Conservation (phyloP, 2,113 vertebrate species). For the Zootoca vivipara region DNA sequence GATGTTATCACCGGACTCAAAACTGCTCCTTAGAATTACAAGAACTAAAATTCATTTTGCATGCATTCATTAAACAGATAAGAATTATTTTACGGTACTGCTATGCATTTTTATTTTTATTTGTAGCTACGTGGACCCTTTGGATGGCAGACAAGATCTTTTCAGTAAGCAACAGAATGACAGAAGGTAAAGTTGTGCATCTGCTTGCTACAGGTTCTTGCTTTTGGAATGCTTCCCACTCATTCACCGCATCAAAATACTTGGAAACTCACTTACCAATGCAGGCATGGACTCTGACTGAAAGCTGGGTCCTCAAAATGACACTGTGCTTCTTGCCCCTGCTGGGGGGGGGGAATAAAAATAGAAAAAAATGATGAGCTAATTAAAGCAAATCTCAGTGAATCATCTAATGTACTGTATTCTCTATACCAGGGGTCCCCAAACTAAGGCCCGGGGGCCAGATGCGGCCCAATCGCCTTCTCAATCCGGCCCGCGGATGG, state of each 20-base stretch:
- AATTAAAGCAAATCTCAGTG: neutral
- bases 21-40: neutral
- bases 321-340: constrained; percentile 94
- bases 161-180: neutral
- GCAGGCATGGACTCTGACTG: constrained; percentile 92
- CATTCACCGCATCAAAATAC: neutral
- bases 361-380: neutral
- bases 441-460: too few species aligned
- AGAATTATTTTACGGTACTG: neutral
- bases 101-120: neutral
- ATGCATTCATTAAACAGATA: neutral
- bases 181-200: neutral
- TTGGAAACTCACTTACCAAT: constrained; percentile 86
- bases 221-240: neutral
- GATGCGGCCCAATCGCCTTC: too few species aligned
- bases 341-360: constrained; percentile 63
- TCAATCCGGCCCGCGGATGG: too few species aligned
- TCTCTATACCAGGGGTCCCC: too few species aligned
- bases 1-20: neutral
- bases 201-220: neutral
- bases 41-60: neutral
- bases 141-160: neutral
- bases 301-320: constrained; percentile 91
- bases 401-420: neutral
- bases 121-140: neutral